Evolutionary conservation across 2,888 invertebrate species (phyloP).

Genomic region (Leptinotarsa juncta): DNA sequence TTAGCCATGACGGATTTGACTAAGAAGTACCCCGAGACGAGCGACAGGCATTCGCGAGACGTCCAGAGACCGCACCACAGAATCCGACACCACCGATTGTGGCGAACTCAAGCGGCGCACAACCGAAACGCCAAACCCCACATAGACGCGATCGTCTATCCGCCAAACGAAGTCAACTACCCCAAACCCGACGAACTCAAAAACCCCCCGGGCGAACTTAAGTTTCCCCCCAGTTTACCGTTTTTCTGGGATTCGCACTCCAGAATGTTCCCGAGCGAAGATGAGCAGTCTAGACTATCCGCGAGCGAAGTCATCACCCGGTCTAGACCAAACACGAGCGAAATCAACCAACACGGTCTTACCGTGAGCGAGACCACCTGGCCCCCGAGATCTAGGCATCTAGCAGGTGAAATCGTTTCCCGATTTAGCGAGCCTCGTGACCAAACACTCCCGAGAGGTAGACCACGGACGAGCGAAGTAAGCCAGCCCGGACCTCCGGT

Average conservation of each 20-base stretch:
- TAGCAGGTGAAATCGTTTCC: not conserved
- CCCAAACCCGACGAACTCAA: constrained; percentile 23
- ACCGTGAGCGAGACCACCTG: not conserved
- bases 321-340: not conserved
- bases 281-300: not conserved
- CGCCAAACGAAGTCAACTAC: constrained; percentile 39
- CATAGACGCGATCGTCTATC: constrained; percentile 47
- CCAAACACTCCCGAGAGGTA: not conserved
- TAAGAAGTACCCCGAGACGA: constrained; percentile 53
- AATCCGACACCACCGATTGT: constrained; percentile 53
- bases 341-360: not conserved
- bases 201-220: constrained; percentile 19
- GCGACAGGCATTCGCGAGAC: constrained; percentile 24
- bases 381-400: too few species aligned
- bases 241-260: not conserved
- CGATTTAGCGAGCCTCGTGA: too few species aligned
- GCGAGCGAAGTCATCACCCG: not conserved
- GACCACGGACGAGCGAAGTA: not conserved
- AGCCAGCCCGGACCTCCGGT: not conserved
- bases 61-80: constrained; percentile 43
- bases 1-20: constrained; percentile 60
- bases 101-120: constrained; percentile 48
- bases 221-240: not conserved
- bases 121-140: constrained; percentile 37
- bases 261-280: not conserved